phyloP scores from a whole-genome alignment of 2,888 invertebrate genomes.

The Drosophila lacicola region DNA sequence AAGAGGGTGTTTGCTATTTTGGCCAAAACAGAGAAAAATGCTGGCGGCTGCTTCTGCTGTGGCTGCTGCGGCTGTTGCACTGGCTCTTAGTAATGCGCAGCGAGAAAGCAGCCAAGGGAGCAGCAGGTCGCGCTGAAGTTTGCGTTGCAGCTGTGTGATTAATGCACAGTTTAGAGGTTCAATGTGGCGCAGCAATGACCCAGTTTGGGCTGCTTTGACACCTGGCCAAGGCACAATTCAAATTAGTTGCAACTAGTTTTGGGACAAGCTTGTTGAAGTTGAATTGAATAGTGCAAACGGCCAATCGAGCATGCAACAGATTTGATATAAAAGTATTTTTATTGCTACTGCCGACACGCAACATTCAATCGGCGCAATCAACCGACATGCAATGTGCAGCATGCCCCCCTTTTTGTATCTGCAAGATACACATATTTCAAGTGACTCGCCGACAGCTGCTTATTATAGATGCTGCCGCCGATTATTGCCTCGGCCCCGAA shows the following conservation, averaged over 20 bases:
- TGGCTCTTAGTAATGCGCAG: conserved; percentile 46
- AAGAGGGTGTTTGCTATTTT: conserved; percentile 52
- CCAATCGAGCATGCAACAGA: conserved; percentile 11
- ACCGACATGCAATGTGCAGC: conserved; percentile 57
- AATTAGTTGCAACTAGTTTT: conserved; percentile 49
- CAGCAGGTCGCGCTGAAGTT: conserved; percentile 13
- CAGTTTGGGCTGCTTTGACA: conserved; percentile 43
- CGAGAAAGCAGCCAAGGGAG: conserved; percentile 35
- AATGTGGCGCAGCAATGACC: conserved; percentile 42
- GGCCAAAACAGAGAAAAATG: conserved; percentile 28
- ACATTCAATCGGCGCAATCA: conserved; percentile 67
- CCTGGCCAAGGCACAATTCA: conserved; percentile 45
- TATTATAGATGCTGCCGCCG: conserved; percentile 68
- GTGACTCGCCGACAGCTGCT: conserved; percentile 75
- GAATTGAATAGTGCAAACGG: conserved; percentile 66
- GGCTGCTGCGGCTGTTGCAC: no score
- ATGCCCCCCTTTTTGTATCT: conserved; percentile 41
- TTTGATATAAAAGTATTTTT: conserved; percentile 34
- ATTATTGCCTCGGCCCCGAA: conserved; percentile 62
- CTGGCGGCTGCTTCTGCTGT: conserved; percentile 6
- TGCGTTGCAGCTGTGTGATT: conserved; percentile 34
- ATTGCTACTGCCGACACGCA: conserved; percentile 65
- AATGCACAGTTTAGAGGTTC: conserved; percentile 41
- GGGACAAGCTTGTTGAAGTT: conserved; percentile 42
- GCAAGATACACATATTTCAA: conserved; percentile 74